Evolutionary conservation across 2,888 invertebrate genomes (phyloP), one percentile per base, ranked within the genome.

Genomic region (Nemotelus nigrinus): DNA sequence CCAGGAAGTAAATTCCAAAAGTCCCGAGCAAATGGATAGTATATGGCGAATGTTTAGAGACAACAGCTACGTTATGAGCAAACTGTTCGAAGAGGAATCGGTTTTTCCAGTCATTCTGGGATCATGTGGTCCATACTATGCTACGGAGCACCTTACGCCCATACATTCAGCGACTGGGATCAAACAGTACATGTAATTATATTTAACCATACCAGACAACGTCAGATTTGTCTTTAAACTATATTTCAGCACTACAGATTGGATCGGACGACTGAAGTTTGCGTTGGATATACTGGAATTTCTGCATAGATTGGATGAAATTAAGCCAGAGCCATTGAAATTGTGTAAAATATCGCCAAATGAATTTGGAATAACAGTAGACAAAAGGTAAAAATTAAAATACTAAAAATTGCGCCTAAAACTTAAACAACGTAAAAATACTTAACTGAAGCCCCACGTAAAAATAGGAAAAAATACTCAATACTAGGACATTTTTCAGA

Each of bases 31-130:
- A 80, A 86, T 86, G 85, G 79, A 85, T 0, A 85, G 85, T 75
- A 84, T 86, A 60, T 86, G 86, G 86, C 80, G 86, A 2, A 79
- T 86, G 71, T 86, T 86, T 78, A 85, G 85, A 76, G 86, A 86
- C 80, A 86, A 86, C 80, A 86, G 86, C 77, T 86, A 86, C 64
- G 85, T 86, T 85, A 86, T 86, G 84, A 84, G 86, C 67, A 86
- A 86, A 78, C 81, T 86, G 0, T 86, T 85, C 75, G 86, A 86
- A 77, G 87, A 86, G 72, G 87, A 86, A 58, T 85, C 83, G 8
- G 79, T 86, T 3, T 86, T 86, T 78, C 87, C 86, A 8, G 83
- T 84, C 0, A 85, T 86, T 2, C 70, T 86, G 8, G 86, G 86
- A 2, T 85, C 86, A 3, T 86, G 86, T 64, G 86, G 86, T 2